Base-by-base conservation (phyloP, 2,113 vertebrate genomes). In the Channa maculata region DNA sequence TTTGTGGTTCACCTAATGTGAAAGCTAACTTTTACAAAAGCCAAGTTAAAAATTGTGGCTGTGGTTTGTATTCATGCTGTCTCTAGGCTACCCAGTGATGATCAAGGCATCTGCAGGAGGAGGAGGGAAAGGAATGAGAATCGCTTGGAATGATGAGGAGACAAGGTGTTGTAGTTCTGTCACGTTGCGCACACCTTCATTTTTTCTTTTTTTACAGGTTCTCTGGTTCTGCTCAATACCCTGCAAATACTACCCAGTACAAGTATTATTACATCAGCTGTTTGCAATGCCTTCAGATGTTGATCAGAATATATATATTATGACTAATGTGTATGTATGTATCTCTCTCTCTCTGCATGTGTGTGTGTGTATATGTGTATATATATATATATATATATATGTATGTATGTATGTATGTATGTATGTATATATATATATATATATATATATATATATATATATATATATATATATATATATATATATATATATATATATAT, bases 21-120 rank as follows among this genome's bases (percentile, higher is more conserved):
- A 41, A 41, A 41, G 4, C 6, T 41, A 41, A 37, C 41, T 12
- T 58, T 52, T n/a, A 38, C 8, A 10, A 41, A 41, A 41, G 39
- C 39, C 39, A 24, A 24, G 24, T 24, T 24, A 24, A 24, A 24
- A 1, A 4, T 6, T 71, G 49, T 59, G 37, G 1, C 14, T n/a
- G 2, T 50, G 46, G 6, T 41, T 58, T 15, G n/a, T 61, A 5
- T 63, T 37, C 43, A 6, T 70, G 9, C 54, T 73, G 34, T 50
- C 68, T 39, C 58, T 11, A 99, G 98, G 98, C 88, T 99, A 98
- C 90, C 98, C 98, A 63, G 97, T 99, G 87, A 99, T 99, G 98
- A 99, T 99, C 94, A 99, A 99, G 95, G 98, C 98, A 39, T 99
- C 98, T 81, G 98, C 98, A 73, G 98, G 98, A 82, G 98, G 98